Percentiles rank a stretch among this genome's conserved stretches.
These are phyloP conservation scores for Apeltes quadracus DNA, from an alignment of 2,113 vertebrate species.

Conservation along the genomic window DNA sequence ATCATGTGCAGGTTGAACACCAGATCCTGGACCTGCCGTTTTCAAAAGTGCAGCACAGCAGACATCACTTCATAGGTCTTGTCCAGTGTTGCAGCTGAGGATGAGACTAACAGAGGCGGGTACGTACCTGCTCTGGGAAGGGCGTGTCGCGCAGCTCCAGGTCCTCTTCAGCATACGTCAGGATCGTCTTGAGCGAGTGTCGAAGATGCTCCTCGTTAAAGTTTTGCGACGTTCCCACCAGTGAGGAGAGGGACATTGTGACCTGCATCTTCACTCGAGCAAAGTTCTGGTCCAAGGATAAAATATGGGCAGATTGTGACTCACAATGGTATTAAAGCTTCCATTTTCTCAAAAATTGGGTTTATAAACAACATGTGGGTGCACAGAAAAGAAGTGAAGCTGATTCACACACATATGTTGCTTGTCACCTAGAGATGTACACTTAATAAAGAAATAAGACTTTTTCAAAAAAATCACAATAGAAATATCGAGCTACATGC, in stretches of 20 bases:
- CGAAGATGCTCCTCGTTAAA: conserved; percentile 92
- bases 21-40: conserved; percentile 88
- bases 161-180: conserved; percentile 91
- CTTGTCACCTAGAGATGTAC: too few species aligned
- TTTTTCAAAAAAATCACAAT: too few species aligned
- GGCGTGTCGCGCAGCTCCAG: conserved; percentile 87
- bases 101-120: neutral
- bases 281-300: conserved; percentile 83
- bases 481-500: too few species aligned
- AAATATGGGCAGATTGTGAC: neutral
- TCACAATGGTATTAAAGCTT: neutral
- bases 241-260: conserved; percentile 91
- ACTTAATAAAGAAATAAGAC: too few species aligned
- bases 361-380: too few species aligned
- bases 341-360: too few species aligned
- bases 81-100: neutral
- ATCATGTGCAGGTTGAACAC: conserved; percentile 97
- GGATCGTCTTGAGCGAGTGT: conserved; percentile 89
- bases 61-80: neutral
- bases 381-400: too few species aligned
- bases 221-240: conserved; percentile 88
- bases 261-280: conserved; percentile 96
- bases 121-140: conserved; percentile 87
- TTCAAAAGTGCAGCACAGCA: conserved; percentile 7
- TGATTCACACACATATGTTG: too few species aligned